These are phyloP conservation scores for Hirundo rustica DNA, from an alignment of 2,797 vertebrate species.

Conservation along the genomic window DNA sequence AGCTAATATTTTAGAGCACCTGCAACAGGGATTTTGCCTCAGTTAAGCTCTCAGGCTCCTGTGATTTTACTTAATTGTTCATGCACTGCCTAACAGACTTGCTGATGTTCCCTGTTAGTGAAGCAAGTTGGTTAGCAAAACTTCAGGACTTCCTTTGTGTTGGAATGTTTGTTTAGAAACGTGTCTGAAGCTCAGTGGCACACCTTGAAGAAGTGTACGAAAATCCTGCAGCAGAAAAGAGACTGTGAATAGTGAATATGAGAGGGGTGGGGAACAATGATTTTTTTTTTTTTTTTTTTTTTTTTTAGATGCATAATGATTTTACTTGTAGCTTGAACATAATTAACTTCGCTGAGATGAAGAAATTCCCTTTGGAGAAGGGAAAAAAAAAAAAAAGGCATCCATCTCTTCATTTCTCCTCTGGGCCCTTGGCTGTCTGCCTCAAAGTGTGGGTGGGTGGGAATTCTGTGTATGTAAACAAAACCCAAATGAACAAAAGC, in stretches of 20 bases:
- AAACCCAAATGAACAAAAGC: background rate
- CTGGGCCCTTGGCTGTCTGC: background rate
- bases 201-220: background rate
- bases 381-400: background rate
- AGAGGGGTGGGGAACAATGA: background rate
- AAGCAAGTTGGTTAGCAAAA: background rate
- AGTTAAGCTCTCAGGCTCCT: background rate
- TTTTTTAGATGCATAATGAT: background rate
- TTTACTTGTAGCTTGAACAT: background rate
- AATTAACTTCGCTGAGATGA: background rate
- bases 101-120: background rate
- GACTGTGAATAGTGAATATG: rapidly evolving
- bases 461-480: background rate
- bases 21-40: background rate
- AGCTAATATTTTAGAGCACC: background rate
- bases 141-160: background rate
- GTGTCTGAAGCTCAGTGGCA: background rate
- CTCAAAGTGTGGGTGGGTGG: background rate
- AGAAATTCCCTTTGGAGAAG: background rate
- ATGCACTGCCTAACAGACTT: background rate
- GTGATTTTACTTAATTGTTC: background rate
- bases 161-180: background rate
- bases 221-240: background rate
- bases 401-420: background rate
- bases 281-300: background rate